Conservation (phyloP, 2,113 vertebrate species). For the Elachura formosa region DNA sequence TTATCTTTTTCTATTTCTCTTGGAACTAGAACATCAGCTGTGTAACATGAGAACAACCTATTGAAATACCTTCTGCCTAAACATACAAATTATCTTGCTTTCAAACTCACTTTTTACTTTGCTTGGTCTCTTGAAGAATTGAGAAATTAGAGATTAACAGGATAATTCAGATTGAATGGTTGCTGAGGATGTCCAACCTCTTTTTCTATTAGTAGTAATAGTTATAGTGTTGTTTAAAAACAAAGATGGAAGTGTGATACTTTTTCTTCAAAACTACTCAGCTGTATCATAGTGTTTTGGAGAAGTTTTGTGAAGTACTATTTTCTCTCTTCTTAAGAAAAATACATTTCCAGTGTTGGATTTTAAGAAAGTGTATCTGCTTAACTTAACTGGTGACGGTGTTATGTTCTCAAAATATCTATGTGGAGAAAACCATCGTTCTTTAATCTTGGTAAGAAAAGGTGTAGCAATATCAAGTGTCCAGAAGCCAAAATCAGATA, state of each 20-base stretch:
- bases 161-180: not conserved
- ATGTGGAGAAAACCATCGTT: fast-evolving
- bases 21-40: not conserved
- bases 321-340: not conserved
- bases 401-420: not conserved
- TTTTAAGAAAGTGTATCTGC: not conserved
- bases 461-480: not conserved
- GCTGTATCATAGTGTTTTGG: not conserved
- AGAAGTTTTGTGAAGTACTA: not conserved
- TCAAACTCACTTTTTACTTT: not conserved
- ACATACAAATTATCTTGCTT: not conserved
- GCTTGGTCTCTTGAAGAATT: not conserved
- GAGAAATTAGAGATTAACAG: not conserved
- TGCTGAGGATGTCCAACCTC: not conserved
- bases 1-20: not conserved
- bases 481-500: not conserved
- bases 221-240: not conserved
- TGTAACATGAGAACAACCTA: not conserved
- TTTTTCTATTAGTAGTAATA: not conserved
- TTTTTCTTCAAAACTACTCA: not conserved
- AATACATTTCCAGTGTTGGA: not conserved
- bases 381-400: not conserved
- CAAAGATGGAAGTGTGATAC: not conserved
- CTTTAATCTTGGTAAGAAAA: not conserved
- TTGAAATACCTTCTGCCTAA: not conserved